Conservation (phyloP, 1,140 invertebrate genomes). For the Bombus waltoni region DNA sequence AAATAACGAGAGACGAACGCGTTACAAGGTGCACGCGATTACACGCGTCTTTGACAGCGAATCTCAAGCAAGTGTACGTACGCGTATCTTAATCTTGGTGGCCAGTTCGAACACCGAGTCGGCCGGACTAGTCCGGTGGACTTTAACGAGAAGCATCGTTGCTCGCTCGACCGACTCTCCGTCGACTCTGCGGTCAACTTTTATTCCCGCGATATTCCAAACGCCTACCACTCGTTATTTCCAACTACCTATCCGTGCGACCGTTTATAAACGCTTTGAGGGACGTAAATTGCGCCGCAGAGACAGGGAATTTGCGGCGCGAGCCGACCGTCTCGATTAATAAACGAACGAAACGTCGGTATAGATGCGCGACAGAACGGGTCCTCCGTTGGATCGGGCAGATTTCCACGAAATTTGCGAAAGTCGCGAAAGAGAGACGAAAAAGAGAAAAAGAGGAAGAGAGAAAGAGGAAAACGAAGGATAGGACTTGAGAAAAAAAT, state of each 20-base stretch:
- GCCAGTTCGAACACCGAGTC: neutral
- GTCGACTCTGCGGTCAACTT: neutral
- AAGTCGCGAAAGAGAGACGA: too few species aligned
- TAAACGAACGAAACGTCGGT: conserved; percentile 14
- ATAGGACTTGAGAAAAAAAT: neutral
- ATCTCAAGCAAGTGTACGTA: neutral
- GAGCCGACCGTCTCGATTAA: neutral
- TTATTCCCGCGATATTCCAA: conserved; percentile 47
- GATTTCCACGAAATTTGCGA: neutral
- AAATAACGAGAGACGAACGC: neutral
- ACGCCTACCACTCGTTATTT: conserved; percentile 25
- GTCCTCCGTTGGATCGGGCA: neutral
- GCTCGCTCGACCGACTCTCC: neutral
- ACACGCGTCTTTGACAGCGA: neutral
- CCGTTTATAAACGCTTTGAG: neutral
- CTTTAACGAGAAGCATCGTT: conserved; percentile 44
- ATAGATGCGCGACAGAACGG: neutral
- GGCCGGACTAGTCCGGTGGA: conserved; percentile 10
- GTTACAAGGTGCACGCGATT: conserved; percentile 29
- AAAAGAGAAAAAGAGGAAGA: too few species aligned
- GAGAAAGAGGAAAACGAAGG: neutral
- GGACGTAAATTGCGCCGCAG: neutral
- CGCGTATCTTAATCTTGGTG: conserved; percentile 15
- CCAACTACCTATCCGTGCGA: neutral
- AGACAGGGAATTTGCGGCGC: neutral